Base-by-base conservation (phyloP, 2,113 vertebrate species). In the Tiliqua scincoides region DNA sequence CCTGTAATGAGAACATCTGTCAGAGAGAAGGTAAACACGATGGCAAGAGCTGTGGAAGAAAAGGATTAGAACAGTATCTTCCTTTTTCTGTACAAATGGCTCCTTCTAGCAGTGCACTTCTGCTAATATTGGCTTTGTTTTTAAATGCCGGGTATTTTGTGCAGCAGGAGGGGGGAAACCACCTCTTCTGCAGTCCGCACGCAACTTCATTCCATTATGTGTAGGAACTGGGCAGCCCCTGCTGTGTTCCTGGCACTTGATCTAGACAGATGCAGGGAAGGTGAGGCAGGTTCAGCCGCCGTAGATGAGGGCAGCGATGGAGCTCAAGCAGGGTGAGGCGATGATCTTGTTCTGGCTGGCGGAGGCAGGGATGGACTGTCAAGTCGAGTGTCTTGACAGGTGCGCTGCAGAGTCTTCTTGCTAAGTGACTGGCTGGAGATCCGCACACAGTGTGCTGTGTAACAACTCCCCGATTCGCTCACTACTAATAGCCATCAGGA, bases 221-320 rank as follows among this genome's bases (percentile, higher is more conserved):
- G 80, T 75, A 59, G 86, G 62, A 77, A 59, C 52, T 90, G 17
- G 91, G 62, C 87, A 90, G n/a, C 82, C 25, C 65, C 75, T 84
- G 68, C 81, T 90, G 54, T 62, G 20, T 87, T 80, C 23, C 84
- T 92, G 89, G 62, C 25, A 27, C 54, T 65, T 89, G 85, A 79
- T 84, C 79, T 57, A 82, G 89, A 89, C 76, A 89, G 59, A 77
- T 87, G 88, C 67, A 71, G 91, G 87, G 92, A 89, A 92, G 91
- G 88, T 88, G 88, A 94, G 74, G 65, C 32, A 52, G 79, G 88
- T 83, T 92, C 82, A 89, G 85, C 73, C 57, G 65, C 4, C 68
- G 67, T 76, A 90, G 92, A 85, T 89, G 79, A 94, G 91, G 87
- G 85, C 70, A 76, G 59, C 0, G 1, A 70, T 40, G 80, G 65